phyloP scores from a whole-genome alignment of 2,113 vertebrate genomes.

The Oriolus oriolus region DNA sequence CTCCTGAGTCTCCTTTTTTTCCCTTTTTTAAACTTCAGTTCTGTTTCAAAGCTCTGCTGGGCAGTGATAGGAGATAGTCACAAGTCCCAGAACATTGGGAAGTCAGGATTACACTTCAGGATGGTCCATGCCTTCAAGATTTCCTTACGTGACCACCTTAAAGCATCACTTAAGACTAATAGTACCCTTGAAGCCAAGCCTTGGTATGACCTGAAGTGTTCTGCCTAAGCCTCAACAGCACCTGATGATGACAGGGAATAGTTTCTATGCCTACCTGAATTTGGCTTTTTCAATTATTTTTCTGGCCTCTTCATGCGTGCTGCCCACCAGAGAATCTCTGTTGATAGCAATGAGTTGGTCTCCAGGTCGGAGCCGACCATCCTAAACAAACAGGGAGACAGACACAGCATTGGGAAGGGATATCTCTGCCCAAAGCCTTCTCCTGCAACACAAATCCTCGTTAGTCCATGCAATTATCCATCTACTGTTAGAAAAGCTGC shows the following conservation, averaged over 20 bases:
- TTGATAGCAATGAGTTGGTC: conserved; percentile 89
- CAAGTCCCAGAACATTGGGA: background rate
- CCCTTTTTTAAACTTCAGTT: background rate
- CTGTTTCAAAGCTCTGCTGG: background rate
- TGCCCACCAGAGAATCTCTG: conserved; percentile 86
- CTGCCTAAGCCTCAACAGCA: background rate
- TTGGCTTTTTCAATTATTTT: conserved; percentile 81
- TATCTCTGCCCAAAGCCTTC: background rate
- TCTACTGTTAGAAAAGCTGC: background rate
- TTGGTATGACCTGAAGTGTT: background rate
- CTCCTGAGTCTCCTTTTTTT: background rate
- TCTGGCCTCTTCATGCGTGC: conserved; percentile 87
- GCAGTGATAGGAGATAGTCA: background rate
- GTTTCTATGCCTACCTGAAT: conserved; percentile 69
- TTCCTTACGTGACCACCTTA: background rate
- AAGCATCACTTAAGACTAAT: background rate
- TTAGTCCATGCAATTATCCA: background rate
- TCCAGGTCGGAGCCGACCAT: conserved; percentile 83
- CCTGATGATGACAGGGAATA: background rate
- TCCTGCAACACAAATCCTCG: background rate
- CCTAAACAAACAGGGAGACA: conserved; percentile 64
- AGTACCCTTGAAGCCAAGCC: background rate
- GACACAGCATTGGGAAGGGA: background rate
- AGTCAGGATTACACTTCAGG: background rate
- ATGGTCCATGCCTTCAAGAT: background rate